Conservation (phyloP, 2,797 vertebrate species). For the Threskiornis aethiopicus region DNA sequence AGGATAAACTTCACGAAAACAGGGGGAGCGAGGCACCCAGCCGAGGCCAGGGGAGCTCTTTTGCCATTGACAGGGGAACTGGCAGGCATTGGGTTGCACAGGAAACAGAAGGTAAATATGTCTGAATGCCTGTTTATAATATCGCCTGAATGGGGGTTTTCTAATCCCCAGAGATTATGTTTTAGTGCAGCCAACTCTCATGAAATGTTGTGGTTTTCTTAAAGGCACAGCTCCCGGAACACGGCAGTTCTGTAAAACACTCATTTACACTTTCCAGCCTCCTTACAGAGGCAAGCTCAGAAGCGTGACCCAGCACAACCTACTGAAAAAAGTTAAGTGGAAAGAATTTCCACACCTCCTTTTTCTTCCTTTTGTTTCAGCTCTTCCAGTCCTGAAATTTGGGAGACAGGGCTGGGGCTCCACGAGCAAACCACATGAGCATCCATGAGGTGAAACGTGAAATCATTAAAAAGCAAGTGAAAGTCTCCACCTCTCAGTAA, state of each 20-base stretch:
- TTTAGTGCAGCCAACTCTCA: background rate
- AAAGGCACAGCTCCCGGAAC: constrained; percentile 15
- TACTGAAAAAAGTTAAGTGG: background rate
- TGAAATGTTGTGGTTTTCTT: constrained; percentile 6
- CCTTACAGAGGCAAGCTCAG: background rate
- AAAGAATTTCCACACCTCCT: background rate
- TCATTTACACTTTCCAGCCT: background rate
- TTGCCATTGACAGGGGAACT: background rate
- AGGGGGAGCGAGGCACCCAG: background rate
- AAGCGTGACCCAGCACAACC: background rate
- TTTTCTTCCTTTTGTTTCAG: background rate
- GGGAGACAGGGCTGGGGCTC: background rate
- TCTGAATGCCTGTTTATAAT: constrained; percentile 40
- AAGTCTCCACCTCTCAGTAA: background rate
- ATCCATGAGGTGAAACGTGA: fast-evolving
- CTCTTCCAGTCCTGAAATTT: background rate
- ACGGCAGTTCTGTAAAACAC: background rate
- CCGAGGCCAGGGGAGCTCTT: background rate
- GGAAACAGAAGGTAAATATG: constrained; percentile 51
- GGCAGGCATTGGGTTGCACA: constrained; percentile 54
- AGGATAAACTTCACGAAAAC: background rate
- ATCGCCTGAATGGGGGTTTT: background rate
- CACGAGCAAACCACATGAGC: fast-evolving
- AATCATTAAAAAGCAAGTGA: background rate
- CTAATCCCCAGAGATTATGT: constrained; percentile 1